These are phyloP conservation scores for Ptychodera flava DNA, from an alignment of 35 echinoderm and acorn worm genomes.

Conservation along the genomic window DNA sequence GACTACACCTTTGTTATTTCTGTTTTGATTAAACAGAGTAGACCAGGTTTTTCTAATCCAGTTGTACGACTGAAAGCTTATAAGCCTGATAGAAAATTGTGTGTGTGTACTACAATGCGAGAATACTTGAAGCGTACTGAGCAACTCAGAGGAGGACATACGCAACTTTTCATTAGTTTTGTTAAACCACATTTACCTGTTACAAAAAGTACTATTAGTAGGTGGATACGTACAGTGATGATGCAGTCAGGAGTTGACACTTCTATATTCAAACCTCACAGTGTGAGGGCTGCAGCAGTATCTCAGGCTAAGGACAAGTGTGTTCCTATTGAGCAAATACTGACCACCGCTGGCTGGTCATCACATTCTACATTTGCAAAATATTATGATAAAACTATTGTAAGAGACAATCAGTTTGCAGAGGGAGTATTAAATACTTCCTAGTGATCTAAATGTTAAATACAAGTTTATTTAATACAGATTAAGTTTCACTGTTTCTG, in stretches of 20 bases:
- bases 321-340: conserved; percentile 26
- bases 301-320: conserved; percentile 20
- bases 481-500: not conserved
- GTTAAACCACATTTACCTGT: conserved; percentile 36
- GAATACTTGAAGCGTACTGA: conserved; percentile 17
- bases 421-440: conserved; percentile 16
- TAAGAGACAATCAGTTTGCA: conserved; percentile 18
- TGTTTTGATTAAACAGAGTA: not conserved
- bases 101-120: conserved; percentile 18
- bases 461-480: not conserved
- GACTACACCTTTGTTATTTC: conserved; percentile 9
- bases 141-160: conserved; percentile 22
- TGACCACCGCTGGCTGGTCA: conserved; percentile 21
- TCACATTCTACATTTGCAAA: conserved; percentile 13
- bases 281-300: conserved; percentile 41
- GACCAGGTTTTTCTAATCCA: conserved; percentile 3
- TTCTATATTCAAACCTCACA: conserved; percentile 44
- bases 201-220: conserved; percentile 11
- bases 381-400: conserved; percentile 30
- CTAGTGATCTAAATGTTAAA: not conserved
- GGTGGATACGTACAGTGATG: conserved; percentile 29
- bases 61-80: conserved; percentile 14
- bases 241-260: conserved; percentile 28
- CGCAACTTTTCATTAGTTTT: conserved; percentile 33
- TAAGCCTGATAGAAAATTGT: conserved; percentile 23